phyloP scores from a whole-genome alignment of 2,113 vertebrate species.

The Corythornis cristatus region DNA sequence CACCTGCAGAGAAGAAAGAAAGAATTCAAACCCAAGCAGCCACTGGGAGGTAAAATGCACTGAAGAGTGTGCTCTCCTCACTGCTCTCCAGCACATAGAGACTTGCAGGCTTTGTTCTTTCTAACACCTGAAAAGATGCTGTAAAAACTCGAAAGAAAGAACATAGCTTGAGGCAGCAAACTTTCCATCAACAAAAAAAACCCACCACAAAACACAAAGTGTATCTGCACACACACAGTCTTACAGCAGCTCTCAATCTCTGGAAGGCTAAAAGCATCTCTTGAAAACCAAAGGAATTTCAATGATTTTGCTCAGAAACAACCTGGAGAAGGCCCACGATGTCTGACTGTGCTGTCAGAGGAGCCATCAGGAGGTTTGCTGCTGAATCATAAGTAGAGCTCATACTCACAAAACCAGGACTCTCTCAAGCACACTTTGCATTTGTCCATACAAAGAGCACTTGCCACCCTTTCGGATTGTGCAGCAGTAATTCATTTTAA shows the following conservation, averaged over 20 bases:
- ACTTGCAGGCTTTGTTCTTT: not conserved
- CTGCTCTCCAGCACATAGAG: not conserved
- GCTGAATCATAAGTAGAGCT: not conserved
- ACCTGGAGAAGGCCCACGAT: not conserved
- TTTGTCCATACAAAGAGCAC: not conserved
- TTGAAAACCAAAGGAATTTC: not conserved
- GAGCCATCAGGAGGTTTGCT: not conserved
- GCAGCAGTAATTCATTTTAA: not conserved
- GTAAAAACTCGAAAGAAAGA: not conserved
- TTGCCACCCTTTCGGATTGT: not conserved
- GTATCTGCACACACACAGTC: not conserved
- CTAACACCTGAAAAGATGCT: not conserved
- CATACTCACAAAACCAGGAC: not conserved
- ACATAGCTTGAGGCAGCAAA: not conserved
- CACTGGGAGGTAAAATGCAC: not conserved
- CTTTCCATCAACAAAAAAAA: not conserved
- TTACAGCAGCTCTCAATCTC: not conserved
- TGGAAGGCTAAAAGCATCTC: not conserved
- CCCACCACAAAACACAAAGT: not conserved
- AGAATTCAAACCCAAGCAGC: not conserved
- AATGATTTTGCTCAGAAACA: not conserved
- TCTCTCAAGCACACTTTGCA: not conserved
- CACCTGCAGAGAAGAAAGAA: slow-evolving; percentile 77
- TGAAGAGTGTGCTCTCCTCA: not conserved
- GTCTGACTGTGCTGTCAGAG: not conserved